Evolutionary conservation across 2,797 vertebrate species (phyloP), one percentile per base, ranked within the genome.

Genomic region (Uromys caudimaculatus): DNA sequence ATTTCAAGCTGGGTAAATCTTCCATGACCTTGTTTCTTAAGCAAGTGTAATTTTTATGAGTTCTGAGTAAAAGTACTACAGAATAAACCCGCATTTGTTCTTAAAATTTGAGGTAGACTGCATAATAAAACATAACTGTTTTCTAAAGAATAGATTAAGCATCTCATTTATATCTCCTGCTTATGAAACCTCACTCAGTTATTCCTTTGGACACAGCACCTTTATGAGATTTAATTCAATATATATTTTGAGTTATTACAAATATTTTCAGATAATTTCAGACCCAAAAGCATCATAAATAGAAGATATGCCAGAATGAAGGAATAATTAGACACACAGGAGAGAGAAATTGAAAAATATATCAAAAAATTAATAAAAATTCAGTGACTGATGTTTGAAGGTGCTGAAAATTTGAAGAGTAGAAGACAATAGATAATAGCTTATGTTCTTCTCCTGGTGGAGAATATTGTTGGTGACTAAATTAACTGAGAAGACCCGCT

Each of bases 1-100:
- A 92, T 95, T 97, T 97, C 83, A 76, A 97, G 90, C 90, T 96
- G 96, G 76, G 95, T 97, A 98, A 98, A 97, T 98, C 97, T 98
- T 98, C 95, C 24, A 84, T 95, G 98, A 98, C 98, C 96, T 98
- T 98, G 97, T 92, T 95, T 84, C 95, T 98, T 97, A 96, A 75
- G 71, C 50, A 94, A 88, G n/a, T 93, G 11, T 71, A 90, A 85
- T 78, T 76, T 88, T 75, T 82, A 86, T 67, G 44, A 52, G 38
- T 84, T 62, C 38, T 54, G 5, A 29, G n/a, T 24, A 89, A 84
- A 92, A 71, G 44, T 64, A 52, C 0, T 13, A 24, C 17, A 69
- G 24, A 94, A 96, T 0, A 38, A 96, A 97, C 3, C 0, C 83
- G n/a, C 1, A 79, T 91, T 92, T 94, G 1, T 96, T 93, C 50